Percentiles rank a stretch among this genome's conserved stretches.
These are phyloP conservation scores for Tipula confusa DNA, from an alignment of 2,888 invertebrate species.

Conservation along the genomic window DNA sequence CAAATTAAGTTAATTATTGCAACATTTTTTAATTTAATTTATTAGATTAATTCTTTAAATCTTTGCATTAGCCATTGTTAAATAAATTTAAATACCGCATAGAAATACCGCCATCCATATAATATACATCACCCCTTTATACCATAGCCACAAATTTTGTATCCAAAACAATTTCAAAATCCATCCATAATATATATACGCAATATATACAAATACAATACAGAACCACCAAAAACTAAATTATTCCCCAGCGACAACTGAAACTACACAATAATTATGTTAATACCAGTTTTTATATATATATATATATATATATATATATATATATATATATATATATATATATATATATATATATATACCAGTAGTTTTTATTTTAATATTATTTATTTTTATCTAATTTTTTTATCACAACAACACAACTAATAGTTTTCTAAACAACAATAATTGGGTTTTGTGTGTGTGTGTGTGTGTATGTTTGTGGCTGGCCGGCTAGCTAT, in stretches of 20 bases:
- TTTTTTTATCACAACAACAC: slow-evolving; percentile 8
- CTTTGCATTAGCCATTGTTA: neutral
- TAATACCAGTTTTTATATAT: too few species aligned
- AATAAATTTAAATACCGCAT: neutral
- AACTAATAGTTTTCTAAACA: slow-evolving; percentile 12
- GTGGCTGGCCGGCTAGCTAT: neutral
- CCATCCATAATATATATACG: neutral
- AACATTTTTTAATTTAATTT: too few species aligned
- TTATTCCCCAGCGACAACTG: neutral
- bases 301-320: too few species aligned
- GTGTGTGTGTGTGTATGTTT: neutral
- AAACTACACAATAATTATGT: slow-evolving; percentile 25
- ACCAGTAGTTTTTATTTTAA: neutral
- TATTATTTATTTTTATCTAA: slow-evolving; percentile 21
- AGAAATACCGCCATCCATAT: neutral
- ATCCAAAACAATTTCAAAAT: neutral
- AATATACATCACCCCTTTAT: neutral
- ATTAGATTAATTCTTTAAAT: neutral
- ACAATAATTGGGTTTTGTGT: neutral
- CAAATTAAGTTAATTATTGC: too few species aligned
- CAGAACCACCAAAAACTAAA: neutral
- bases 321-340: too few species aligned
- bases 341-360: too few species aligned
- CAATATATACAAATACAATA: neutral
- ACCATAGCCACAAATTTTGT: neutral